Evolutionary conservation across 2,888 invertebrate species (phyloP), one percentile per base, ranked within the genome.

Genomic region (Actias luna): DNA sequence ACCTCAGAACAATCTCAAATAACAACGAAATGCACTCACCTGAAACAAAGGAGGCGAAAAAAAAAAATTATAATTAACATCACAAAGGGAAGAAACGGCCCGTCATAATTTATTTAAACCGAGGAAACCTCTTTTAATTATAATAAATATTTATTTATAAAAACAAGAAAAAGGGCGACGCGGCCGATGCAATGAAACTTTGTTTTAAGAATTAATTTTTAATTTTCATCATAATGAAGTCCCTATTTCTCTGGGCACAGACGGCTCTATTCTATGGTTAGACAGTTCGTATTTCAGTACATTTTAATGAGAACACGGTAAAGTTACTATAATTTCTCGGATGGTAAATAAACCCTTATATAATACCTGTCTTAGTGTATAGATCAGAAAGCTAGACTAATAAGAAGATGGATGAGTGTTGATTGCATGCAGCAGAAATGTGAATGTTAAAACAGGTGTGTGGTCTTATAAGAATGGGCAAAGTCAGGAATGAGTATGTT

Each of bases 21-120:
- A 74, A 91, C 91, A 89, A 68, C 78, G 75, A 86, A 92, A 88
- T 78, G 77, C 89, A 92, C 92, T 92, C 85, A 88, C 85, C 86
- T 87, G 83, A 70, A 88, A 90, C 84, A 87, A 88, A 83, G 83
- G 79, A 77, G 77, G 71, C 75, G 82, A 80, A 85, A 85, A 85
- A 85, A 39, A 39, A 85, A 85, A 85, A 39, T n/a, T 81, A 88
- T 90, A 89, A 90, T 90, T 90, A 88, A 85, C 84, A 89, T 87
- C 80, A 89, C 85, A 88, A 88, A 87, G 84, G 82, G 77, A n/a
- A 77, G 72, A 74, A 72, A 72, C 69, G 78, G 77, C 77, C 74
- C 72, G 74, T 80, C 83, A 81, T 87, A 87, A 89, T 89, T 91
- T 89, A 90, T 91, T 88, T 85, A 85, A 69, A 82, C 83, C 84